A percentile compares a stretch with the other conserved stretches of the same genome.
These are phyloP conservation scores for Myrmecophaga tridactyla DNA, from an alignment of 2,113 vertebrate genomes.

Conservation along the genomic window DNA sequence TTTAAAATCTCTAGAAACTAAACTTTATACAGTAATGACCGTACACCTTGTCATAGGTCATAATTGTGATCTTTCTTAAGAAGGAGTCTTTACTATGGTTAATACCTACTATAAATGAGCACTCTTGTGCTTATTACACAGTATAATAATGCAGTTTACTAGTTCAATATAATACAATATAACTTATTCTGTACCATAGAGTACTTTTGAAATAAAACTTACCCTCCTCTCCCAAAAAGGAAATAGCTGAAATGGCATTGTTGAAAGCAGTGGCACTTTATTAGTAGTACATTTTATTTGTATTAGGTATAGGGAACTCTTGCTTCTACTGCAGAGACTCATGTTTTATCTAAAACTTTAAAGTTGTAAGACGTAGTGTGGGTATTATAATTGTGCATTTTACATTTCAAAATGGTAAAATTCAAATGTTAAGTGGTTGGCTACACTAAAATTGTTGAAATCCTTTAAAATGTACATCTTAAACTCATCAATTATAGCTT, in stretches of 20 bases:
- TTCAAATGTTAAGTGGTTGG: slow-evolving; percentile 59
- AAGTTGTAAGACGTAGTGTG: slow-evolving; percentile 11
- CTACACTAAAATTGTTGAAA: slow-evolving; percentile 1
- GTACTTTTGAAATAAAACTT: not conserved
- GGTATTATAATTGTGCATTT: slow-evolving; percentile 50
- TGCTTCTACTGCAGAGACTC: slow-evolving; percentile 13
- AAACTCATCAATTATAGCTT: slow-evolving; percentile 37
- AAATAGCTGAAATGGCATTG: not conserved
- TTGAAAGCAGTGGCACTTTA: slow-evolving; percentile 23
- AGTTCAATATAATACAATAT: slow-evolving; percentile 43
- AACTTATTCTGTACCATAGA: slow-evolving; percentile 19
- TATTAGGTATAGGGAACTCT: not conserved
- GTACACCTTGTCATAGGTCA: slow-evolving; percentile 33
- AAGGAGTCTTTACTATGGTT: slow-evolving; percentile 27
- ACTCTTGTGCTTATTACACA: slow-evolving; percentile 49
- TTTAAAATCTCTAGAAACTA: slow-evolving; percentile 47
- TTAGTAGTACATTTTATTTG: not conserved
- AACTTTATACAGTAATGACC: slow-evolving; percentile 31
- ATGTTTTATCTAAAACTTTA: slow-evolving; percentile 55
- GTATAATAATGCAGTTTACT: slow-evolving; percentile 37
- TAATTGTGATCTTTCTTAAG: slow-evolving; percentile 41
- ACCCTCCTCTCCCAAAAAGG: not conserved
- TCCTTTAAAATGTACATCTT: slow-evolving; percentile 33
- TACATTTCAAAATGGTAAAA: slow-evolving; percentile 70
- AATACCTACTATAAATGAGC: slow-evolving; percentile 13